Evolutionary conservation across 2,888 invertebrate genomes (phyloP), one percentile per base, ranked within the genome.

Genomic region (Nycteola revayana): DNA sequence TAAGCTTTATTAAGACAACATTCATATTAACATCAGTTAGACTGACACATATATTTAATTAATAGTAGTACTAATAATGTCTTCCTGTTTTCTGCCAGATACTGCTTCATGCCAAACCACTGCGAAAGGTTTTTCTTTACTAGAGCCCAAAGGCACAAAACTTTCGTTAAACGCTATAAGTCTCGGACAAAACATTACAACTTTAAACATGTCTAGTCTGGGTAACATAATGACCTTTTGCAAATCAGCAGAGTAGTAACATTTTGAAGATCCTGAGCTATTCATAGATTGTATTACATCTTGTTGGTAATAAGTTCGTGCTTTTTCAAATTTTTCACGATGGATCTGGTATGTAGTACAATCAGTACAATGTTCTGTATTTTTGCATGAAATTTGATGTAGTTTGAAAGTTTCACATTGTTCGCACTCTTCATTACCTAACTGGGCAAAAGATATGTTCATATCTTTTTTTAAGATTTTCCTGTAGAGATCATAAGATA

Each of bases 61-160:
- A 23, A 23, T 23, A n/a, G 23, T 23, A 23, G 43, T 11, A 17
- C 28, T 26, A 23, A 35, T 32, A 3, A 47, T 37, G 10, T 44
- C 39, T 9, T 35, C 41, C 25, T 39, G 30, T 11, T 38, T 41
- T 25, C 41, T 25, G 0, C 43, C 47, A 10, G 47, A 32, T n/a
- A 40, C 7, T n/a, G 28, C 28, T 29, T 43, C 43, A 28, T 39
- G 34, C 47, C 40, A 47, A 1, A 47, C 0, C n/a, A 10, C 40
- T 20, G 43, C 36, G 9, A 32, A 27, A 11, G 41, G 37, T 27
- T 33, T 36, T 9, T 24, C 25, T 11, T 31, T 38, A 11, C 27
- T 39, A 4, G 32, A 32, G 9, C 41, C 36, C 25, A n/a, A n/a
- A n/a, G n/a, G n/a, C n/a, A n/a, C n/a, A n/a, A n/a, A n/a, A n/a